Conservation (phyloP, 2,888 invertebrate species). For the Ectemnius cavifrons region DNA sequence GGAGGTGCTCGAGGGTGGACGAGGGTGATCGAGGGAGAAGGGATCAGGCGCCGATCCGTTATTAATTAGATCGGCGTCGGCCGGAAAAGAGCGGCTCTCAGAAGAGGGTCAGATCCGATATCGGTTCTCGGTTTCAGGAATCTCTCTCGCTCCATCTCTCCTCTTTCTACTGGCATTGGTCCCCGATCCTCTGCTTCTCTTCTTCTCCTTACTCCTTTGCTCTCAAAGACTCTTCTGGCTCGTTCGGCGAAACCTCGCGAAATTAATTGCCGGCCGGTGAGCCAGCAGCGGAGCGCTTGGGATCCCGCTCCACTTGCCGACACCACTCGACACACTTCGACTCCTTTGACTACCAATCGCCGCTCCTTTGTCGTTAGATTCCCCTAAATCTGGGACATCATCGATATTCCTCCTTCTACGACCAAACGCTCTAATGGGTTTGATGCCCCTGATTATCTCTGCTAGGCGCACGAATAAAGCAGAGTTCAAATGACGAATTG, state of each 20-base stretch:
- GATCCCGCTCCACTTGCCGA: slow-evolving; percentile 50
- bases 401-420: background rate
- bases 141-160: slow-evolving; percentile 47
- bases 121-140: slow-evolving; percentile 71
- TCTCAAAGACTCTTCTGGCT: slow-evolving; percentile 49
- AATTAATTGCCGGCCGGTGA: slow-evolving; percentile 71
- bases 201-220: too few relatives aligned
- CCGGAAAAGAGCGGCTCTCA: slow-evolving; percentile 66
- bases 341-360: slow-evolving; percentile 11
- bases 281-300: slow-evolving; percentile 1
- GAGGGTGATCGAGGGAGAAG: slow-evolving; percentile 30
- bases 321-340: slow-evolving; percentile 55
- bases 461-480: too few relatives aligned
- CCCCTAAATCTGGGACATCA: background rate
- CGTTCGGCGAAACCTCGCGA: slow-evolving; percentile 63
- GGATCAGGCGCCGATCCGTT: slow-evolving; percentile 74
- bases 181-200: background rate
- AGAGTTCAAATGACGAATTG: too few relatives aligned
- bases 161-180: slow-evolving; percentile 28
- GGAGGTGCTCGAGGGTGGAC: slow-evolving; percentile 27
- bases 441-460: too few relatives aligned
- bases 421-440: too few relatives aligned
- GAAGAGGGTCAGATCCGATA: slow-evolving; percentile 66
- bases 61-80: slow-evolving; percentile 74
- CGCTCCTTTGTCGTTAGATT: slow-evolving; percentile 39